Evolutionary conservation across 1,140 invertebrate genomes (phyloP).

Genomic region (Hyles vespertilio): DNA sequence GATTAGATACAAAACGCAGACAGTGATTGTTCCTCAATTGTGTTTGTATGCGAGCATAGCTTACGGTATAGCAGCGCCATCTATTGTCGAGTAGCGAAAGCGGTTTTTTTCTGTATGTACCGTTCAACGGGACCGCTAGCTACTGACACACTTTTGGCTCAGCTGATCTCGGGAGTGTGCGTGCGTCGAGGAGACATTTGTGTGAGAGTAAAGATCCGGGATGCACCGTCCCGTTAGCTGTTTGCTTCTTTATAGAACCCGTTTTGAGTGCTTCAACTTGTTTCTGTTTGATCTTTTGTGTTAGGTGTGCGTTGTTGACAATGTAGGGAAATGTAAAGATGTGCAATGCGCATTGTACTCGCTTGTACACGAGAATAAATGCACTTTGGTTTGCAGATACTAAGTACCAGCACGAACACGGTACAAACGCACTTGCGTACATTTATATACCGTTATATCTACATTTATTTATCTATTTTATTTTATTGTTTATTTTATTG

Average conservation of each 20-base stretch:
- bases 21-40: conserved; percentile 1
- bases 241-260: conserved; percentile 31
- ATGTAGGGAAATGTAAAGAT: too few relatives aligned
- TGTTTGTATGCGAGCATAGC: conserved; percentile 6
- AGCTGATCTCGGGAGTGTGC: conserved; percentile 50
- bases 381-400: neutral
- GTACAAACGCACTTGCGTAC: too few relatives aligned
- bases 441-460: too few relatives aligned
- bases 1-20: conserved; percentile 7
- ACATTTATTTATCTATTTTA: too few relatives aligned
- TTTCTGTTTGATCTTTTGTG: conserved; percentile 34
- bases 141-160: conserved; percentile 62
- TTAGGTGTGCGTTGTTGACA: conserved; percentile 14
- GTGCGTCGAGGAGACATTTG: conserved; percentile 27
- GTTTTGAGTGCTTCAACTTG: conserved; percentile 37
- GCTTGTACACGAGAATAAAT: neutral
- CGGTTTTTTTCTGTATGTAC: conserved; percentile 43
- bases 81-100: conserved; percentile 48
- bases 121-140: conserved; percentile 53
- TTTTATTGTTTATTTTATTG: too few relatives aligned
- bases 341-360: too few relatives aligned
- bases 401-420: too few relatives aligned
- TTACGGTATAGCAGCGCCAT: conserved; percentile 46
- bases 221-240: conserved; percentile 47
- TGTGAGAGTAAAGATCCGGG: conserved; percentile 45